These are phyloP conservation scores for Aphrophora alni DNA, from an alignment of 2,888 invertebrate genomes.

Conservation along the genomic window DNA sequence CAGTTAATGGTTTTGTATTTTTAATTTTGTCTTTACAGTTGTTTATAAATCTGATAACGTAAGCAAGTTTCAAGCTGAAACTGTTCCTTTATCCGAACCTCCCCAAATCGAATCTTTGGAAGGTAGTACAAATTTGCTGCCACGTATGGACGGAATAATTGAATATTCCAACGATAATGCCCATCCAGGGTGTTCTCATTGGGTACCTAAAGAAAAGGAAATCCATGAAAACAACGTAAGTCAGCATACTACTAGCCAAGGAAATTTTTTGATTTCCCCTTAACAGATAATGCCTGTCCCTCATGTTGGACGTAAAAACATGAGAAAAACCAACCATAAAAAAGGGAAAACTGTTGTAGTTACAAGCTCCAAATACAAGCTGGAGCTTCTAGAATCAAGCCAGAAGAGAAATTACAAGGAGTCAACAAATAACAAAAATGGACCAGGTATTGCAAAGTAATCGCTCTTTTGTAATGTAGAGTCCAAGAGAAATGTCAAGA, in stretches of 20 bases:
- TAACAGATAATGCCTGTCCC: background rate
- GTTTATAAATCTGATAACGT: too few relatives aligned
- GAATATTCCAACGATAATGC: background rate
- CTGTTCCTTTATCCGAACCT: too few relatives aligned
- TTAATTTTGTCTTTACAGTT: too few relatives aligned
- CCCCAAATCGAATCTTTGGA: too few relatives aligned
- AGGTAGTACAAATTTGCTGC: constrained; percentile 44
- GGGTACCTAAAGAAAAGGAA: background rate
- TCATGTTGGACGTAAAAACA: background rate
- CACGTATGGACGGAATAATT: constrained; percentile 37
- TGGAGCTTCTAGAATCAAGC: background rate
- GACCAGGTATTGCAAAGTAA: background rate
- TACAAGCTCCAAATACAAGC: background rate
- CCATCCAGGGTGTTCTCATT: background rate
- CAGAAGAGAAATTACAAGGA: background rate
- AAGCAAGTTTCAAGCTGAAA: too few relatives aligned
- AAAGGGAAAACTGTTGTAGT: background rate
- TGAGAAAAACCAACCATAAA: background rate
- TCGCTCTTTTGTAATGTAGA: background rate
- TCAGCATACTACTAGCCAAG: too few relatives aligned
- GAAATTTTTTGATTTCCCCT: background rate
- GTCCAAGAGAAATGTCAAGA: too few relatives aligned
- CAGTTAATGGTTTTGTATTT: too few relatives aligned
- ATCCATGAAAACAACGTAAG: too few relatives aligned
- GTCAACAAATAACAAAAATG: background rate